phyloP scores from a whole-genome alignment of 2,797 vertebrate species.

The Avahi laniger region DNA sequence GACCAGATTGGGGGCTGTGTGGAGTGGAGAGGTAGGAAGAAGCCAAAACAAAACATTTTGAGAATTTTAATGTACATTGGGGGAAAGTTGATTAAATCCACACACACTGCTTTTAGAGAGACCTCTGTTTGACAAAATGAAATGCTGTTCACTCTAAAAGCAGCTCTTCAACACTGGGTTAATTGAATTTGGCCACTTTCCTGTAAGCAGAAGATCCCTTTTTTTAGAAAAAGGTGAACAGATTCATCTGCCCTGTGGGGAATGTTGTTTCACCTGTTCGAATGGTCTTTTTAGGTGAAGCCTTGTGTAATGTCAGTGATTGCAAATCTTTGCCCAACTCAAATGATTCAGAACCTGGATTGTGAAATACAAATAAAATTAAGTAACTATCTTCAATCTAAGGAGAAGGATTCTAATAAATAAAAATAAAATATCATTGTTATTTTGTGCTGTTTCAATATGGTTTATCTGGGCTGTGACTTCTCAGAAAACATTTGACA shows the following conservation, averaged over 20 bases:
- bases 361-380: background rate
- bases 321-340: background rate
- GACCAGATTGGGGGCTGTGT: background rate
- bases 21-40: background rate
- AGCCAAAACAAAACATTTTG: background rate
- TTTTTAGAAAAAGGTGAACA: background rate
- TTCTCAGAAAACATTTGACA: background rate
- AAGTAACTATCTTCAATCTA: background rate
- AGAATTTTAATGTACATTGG: background rate
- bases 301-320: background rate
- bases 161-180: background rate
- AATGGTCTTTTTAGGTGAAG: background rate
- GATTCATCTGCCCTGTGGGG: background rate
- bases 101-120: background rate
- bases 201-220: background rate
- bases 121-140: background rate
- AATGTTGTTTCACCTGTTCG: background rate
- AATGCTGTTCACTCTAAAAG: background rate
- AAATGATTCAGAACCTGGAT: background rate
- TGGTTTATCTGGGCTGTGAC: background rate
- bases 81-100: background rate
- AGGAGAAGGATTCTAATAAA: background rate
- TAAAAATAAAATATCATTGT: background rate
- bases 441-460: background rate
- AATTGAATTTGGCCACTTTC: background rate